A percentile compares a stretch with the other conserved stretches of the same genome.
These are phyloP conservation scores for Panzeria rudis DNA, from an alignment of 2,888 invertebrate species.

Conservation along the genomic window DNA sequence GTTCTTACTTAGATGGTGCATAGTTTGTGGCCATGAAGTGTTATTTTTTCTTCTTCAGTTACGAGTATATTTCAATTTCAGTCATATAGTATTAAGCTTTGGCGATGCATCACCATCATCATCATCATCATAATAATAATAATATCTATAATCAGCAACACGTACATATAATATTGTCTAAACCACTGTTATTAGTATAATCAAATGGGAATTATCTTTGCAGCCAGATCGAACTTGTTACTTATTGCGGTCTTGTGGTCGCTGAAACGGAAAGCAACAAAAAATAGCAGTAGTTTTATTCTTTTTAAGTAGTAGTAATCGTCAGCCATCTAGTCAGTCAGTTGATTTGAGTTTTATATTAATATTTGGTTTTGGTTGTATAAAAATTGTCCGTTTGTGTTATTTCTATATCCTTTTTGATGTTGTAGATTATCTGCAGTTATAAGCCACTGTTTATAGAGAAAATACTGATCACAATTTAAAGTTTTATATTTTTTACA, in stretches of 20 bases:
- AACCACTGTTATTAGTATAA: constrained; percentile 84
- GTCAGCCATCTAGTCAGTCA: constrained; percentile 43
- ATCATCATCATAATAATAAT: constrained; percentile 72
- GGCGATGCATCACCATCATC: constrained; percentile 55
- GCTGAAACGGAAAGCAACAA: constrained; percentile 39
- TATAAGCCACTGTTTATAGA: constrained; percentile 61
- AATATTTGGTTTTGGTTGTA: constrained; percentile 28
- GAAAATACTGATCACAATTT: constrained; percentile 15
- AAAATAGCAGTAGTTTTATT: constrained; percentile 37
- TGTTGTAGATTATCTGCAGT: constrained; percentile 48
- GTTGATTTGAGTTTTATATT: constrained; percentile 47
- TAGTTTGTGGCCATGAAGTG: constrained; percentile 25
- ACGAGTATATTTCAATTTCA: constrained; percentile 27
- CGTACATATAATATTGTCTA: constrained; percentile 84
- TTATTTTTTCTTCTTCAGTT: constrained; percentile 13
- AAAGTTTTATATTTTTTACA: background rate
- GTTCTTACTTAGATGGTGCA: constrained; percentile 7
- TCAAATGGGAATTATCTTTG: constrained; percentile 84
- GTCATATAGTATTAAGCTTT: constrained; percentile 53
- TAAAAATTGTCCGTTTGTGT: constrained; percentile 40
- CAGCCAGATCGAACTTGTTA: constrained; percentile 78
- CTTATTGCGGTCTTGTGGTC: constrained; percentile 60
- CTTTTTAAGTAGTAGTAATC: constrained; percentile 25
- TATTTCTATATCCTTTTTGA: constrained; percentile 10
- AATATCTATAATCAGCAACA: constrained; percentile 84